Conservation (phyloP, 2,888 invertebrate genomes). For the Rhaphigaster nebulosa region DNA sequence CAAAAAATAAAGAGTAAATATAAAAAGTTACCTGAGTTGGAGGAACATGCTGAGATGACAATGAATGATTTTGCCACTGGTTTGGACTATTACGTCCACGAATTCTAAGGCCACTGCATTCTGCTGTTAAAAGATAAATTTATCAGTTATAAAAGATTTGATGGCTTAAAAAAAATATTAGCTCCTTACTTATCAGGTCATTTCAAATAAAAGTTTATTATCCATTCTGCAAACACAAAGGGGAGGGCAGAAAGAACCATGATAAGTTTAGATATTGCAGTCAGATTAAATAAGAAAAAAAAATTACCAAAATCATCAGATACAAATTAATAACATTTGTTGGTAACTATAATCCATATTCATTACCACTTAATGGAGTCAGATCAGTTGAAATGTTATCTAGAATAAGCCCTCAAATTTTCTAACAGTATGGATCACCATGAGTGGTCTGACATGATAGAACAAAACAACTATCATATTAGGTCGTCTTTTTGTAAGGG, state of each 20-base stretch:
- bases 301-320: no score
- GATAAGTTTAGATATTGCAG: not conserved
- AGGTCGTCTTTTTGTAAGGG: no score
- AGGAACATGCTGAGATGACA: slow-evolving; percentile 51
- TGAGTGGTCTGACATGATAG: no score
- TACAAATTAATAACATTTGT: no score
- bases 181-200: not conserved
- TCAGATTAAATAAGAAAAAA: not conserved
- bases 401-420: no score
- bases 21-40: slow-evolving; percentile 46
- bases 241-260: no score
- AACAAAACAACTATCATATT: no score
- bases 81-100: slow-evolving; percentile 61
- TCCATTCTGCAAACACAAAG: not conserved
- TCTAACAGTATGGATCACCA: no score
- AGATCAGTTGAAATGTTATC: no score
- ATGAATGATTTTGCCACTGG: slow-evolving; percentile 62
- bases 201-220: not conserved
- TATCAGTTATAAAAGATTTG: not conserved
- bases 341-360: no score
- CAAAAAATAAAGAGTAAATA: not conserved
- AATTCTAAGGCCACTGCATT: slow-evolving; percentile 62
- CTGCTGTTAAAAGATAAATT: slow-evolving; percentile 56
- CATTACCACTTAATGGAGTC: no score
- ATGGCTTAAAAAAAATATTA: not conserved